Percentiles rank a stretch among this genome's conserved stretches.
Evolutionary conservation across 2,888 invertebrate genomes (phyloP).

Genomic region (Dusona sp.): DNA sequence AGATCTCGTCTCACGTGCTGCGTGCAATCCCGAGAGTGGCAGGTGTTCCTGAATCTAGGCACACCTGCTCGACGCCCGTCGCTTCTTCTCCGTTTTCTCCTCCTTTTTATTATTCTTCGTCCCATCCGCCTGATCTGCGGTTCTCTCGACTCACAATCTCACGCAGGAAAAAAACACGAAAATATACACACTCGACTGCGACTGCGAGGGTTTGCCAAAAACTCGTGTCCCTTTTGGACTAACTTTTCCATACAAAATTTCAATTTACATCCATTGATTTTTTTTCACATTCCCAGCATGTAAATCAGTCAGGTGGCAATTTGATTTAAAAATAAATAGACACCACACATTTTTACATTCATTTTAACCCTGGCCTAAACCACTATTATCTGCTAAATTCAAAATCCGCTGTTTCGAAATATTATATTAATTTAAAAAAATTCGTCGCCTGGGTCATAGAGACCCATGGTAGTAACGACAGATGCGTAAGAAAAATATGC

Average conservation of each 20-base stretch:
- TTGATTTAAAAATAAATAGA: neutral
- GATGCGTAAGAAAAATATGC: neutral
- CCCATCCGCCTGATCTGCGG: conserved; percentile 47
- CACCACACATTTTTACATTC: neutral
- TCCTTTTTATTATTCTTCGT: conserved; percentile 62
- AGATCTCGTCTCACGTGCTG: conserved; percentile 34
- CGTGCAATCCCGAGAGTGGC: conserved; percentile 42
- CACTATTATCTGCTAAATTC: neutral
- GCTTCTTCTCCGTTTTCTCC: conserved; percentile 58
- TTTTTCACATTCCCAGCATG: neutral
- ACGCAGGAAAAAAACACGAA: conserved; percentile 14
- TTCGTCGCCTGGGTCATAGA: neutral
- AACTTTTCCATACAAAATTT: neutral
- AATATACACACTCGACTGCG: conserved; percentile 22
- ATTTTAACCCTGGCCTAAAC: neutral
- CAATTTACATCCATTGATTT: conserved; percentile 6
- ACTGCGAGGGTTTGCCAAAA: conserved; percentile 30
- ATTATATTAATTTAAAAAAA: no score
- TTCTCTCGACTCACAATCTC: conserved; percentile 10
- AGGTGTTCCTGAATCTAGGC: conserved; percentile 68
- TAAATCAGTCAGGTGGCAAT: neutral
- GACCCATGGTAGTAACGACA: neutral
- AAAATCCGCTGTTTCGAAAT: neutral
- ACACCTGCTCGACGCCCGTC: conserved; percentile 64
- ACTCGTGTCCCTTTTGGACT: neutral